Base-by-base conservation (phyloP, 2,888 invertebrate species). In the Machimus atricapillus region DNA sequence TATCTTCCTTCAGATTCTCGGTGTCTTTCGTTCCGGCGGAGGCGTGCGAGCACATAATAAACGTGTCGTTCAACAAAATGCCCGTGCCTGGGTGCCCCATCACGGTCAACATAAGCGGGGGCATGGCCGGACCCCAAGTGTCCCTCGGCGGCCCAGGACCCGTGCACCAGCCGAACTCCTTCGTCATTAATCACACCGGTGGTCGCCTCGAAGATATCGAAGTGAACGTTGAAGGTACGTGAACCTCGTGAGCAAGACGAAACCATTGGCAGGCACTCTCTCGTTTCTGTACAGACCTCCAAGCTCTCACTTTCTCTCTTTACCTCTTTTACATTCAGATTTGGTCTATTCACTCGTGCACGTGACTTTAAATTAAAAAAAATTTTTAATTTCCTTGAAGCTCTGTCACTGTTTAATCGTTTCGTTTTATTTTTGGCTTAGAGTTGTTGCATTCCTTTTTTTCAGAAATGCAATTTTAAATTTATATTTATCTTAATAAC, bases 11-110 rank as follows among this genome's bases (percentile, higher is more conserved):
- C 37, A 95, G 97, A 91, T 99, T 99, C 93, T 96, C 98, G 89
- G 99, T 99, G 87, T 98, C 98, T 90, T 99, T 99, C 93, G 96
- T 98, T 89, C 99, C 99, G 85, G 96, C 97, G 43, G 97, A 98
- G 92, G 96, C 97, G 52, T 97, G 97, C 91, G 97, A 98, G 92
- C 99, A 99, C 93, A 95, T 97, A 88, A 97, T 99, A 90, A 98
- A 98, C 93, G 98, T 99, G 88, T 98, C 98, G 88, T 99, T 99
- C 93, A 99, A 99, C 93, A 98, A 98, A 94, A 94, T 94, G 94
- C 94, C 96, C 81, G 95, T 97, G 31, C 95, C 96, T 85, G 98
- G 98, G 88, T 98, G 98, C 91, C 98, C 98, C n/a, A 96, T 98
- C 89, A 95, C 96, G 89, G 97, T 98, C 66, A 95, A 95, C 90